A percentile compares a stretch with the other conserved stretches of the same genome.
phyloP scores from a whole-genome alignment of 2,113 vertebrate species.

The Rafetus swinhoei region DNA sequence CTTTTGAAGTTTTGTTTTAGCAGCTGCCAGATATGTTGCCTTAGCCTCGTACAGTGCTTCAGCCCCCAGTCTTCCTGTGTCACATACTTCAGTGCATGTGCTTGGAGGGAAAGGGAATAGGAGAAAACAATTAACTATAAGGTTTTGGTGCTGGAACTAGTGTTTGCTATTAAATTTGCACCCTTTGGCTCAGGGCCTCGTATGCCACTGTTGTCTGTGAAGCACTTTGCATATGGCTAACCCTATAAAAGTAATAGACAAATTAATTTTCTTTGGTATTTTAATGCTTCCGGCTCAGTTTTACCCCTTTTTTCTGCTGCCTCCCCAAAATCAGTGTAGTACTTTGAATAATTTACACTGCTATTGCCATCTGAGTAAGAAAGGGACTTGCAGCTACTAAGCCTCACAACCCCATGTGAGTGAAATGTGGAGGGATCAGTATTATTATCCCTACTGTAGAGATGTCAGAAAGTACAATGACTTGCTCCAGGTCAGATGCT shows the following conservation, averaged over 20 bases:
- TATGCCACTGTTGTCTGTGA: neutral
- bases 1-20: conserved; percentile 92
- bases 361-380: neutral
- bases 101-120: conserved; percentile 28
- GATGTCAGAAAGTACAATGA: neutral
- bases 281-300: neutral
- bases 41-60: conserved; percentile 80
- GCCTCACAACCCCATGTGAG: neutral
- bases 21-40: conserved; percentile 91
- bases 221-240: conserved; percentile 2
- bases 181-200: neutral
- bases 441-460: neutral
- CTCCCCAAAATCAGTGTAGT: neutral
- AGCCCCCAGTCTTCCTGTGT: conserved; percentile 34
- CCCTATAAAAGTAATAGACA: neutral
- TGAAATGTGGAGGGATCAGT: neutral
- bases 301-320: neutral
- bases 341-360: neutral
- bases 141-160: neutral
- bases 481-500: neutral
- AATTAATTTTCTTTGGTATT: neutral
- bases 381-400: neutral
- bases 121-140: conserved; percentile 14
- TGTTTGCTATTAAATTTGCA: conserved; percentile 31
- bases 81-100: conserved; percentile 56